Base-by-base conservation (phyloP, 2,888 invertebrate species). In the Arge pagana region DNA sequence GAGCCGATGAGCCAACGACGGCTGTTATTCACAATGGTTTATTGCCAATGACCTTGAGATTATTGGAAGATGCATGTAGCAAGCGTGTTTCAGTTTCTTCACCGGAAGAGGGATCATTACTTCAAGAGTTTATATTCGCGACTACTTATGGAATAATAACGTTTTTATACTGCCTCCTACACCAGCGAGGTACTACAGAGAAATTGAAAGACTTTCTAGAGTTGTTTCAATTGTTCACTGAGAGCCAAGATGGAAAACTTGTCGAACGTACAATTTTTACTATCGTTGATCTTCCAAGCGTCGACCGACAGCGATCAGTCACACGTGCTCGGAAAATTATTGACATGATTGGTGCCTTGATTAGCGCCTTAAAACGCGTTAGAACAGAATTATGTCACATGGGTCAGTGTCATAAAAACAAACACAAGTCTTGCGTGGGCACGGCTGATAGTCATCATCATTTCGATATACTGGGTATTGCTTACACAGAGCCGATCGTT, bases 121-220 rank as follows among this genome's bases (percentile, higher is more conserved):
- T 81, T 58, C 81, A 84, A 61, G 82, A 82, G 66, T 84, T 82
- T 58, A 78, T 85, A 3, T 85, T 84, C 66, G 84, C 83, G 0
- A 78, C 82, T 3, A 80, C 81, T 8, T 84, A 83, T 59, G 83
- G 82, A 0, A 78, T 83, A 31, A 78, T 82, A 1, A 82, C 82
- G 1, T 83, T 84, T 66, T 80, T 85, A 49, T 83, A 84, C 58
- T 82, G 82, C 52, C 67, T 85, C 5, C 65, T 85, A 21, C 80
- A 83, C 72, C 81, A 83, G 50, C 63, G 70, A 19, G 67, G 63
- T 2, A 75, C 77, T 3, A 71, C 79, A 1, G 83, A 84, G 15
- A 81, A 81, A 55, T 48, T 70, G n/a, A 67, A 64, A 19, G 82
- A 83, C 56, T 85, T 85, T 63, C 78, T 82, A 1, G 83, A 84